Conservation (phyloP, 2,888 invertebrate species). For the Lathronympha strigana region DNA sequence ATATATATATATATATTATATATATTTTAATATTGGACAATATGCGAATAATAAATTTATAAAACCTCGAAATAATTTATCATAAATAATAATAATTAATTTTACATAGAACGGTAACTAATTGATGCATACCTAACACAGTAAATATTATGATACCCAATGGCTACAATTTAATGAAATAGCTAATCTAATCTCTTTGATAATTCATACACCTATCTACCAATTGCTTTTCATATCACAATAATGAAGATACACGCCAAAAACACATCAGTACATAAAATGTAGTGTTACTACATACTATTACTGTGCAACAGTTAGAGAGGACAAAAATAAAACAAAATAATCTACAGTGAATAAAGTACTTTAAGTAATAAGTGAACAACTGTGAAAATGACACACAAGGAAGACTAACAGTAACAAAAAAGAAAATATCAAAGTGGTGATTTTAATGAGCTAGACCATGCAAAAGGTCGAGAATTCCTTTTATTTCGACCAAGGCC, state of each 20-base stretch:
- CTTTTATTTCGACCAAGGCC: constrained; percentile 47
- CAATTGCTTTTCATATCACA: constrained; percentile 41
- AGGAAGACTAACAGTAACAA: neutral
- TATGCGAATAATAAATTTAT: too few species aligned
- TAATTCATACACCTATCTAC: constrained; percentile 37
- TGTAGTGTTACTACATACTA: constrained; percentile 9
- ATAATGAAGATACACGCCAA: constrained; percentile 42
- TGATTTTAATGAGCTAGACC: neutral
- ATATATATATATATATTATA: too few species aligned
- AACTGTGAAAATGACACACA: neutral
- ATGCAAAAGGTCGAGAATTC: constrained; percentile 5
- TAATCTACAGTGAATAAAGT: too few species aligned
- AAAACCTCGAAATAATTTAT: too few species aligned
- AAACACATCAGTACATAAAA: constrained; percentile 31
- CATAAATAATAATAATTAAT: neutral
- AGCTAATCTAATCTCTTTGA: constrained; percentile 48
- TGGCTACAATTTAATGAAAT: constrained; percentile 29
- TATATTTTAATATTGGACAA: too few species aligned
- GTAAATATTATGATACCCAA: constrained; percentile 16
- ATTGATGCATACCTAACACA: neutral
- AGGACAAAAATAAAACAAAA: neutral
- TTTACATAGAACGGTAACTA: neutral
- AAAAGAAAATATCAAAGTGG: constrained; percentile 26
- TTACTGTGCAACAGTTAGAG: neutral
- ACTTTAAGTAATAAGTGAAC: neutral